Conservation (phyloP, 2,888 invertebrate genomes). For the Pherbina coryleti region DNA sequence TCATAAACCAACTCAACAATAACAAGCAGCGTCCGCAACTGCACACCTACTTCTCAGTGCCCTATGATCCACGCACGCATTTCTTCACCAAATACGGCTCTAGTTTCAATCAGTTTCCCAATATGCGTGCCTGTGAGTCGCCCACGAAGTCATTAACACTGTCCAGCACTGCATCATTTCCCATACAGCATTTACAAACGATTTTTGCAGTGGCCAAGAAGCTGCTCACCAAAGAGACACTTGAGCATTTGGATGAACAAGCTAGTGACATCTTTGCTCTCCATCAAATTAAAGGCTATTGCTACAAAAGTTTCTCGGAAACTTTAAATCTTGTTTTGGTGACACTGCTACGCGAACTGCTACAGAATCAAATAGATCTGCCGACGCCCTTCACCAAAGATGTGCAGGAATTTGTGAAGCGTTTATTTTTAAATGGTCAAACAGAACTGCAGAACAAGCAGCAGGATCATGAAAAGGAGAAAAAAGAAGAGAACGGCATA, state of each 20-base stretch:
- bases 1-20: conserved; percentile 42
- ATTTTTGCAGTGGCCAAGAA: conserved; percentile 86
- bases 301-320: conserved; percentile 95
- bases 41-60: conserved; percentile 75
- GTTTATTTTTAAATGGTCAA: conserved; percentile 91
- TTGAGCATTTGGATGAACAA: conserved; percentile 86
- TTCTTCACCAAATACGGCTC: conserved; percentile 94
- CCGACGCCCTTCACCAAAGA: conserved; percentile 93
- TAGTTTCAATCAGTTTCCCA: conserved; percentile 90
- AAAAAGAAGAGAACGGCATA: conserved; percentile 81
- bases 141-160: conserved; percentile 74
- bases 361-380: conserved; percentile 90
- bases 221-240: conserved; percentile 84
- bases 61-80: conserved; percentile 85
- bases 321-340: conserved; percentile 94
- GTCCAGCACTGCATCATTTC: conserved; percentile 60
- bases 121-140: conserved; percentile 82
- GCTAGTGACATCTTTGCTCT: conserved; percentile 83
- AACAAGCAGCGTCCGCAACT: conserved; percentile 58
- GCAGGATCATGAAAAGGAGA: conserved; percentile 87
- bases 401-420: conserved; percentile 91
- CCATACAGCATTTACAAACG: conserved; percentile 83
- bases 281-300: conserved; percentile 83
- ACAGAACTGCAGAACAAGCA: conserved; percentile 90
- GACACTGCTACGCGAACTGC: conserved; percentile 87